A percentile compares a stretch with the other conserved stretches of the same genome.
phyloP scores from a whole-genome alignment of 2,888 invertebrate species.

The Monochamus alternatus region DNA sequence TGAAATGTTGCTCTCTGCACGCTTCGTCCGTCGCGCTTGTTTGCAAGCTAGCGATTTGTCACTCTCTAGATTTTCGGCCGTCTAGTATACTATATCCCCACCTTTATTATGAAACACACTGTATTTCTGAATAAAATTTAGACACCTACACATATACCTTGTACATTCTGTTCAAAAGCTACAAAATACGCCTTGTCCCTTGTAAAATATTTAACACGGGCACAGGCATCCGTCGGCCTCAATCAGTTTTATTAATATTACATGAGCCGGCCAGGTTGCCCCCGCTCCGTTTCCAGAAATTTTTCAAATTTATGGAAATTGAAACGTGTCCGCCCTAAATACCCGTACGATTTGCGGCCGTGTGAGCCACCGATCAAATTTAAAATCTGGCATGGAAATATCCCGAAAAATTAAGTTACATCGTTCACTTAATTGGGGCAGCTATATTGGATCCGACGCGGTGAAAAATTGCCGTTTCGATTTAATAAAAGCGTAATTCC shows the following conservation, averaged over 20 bases:
- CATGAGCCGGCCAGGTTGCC: slow-evolving; percentile 1
- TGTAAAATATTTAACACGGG: too few relatives aligned
- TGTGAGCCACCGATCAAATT: slow-evolving; percentile 28
- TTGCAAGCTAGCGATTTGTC: too few relatives aligned
- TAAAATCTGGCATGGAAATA: slow-evolving; percentile 34
- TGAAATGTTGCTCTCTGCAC: too few relatives aligned
- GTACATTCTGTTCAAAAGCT: too few relatives aligned
- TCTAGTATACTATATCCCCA: too few relatives aligned
- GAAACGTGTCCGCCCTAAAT: slow-evolving; percentile 19
- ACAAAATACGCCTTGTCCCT: too few relatives aligned
- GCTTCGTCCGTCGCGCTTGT: too few relatives aligned
- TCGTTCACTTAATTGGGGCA: slow-evolving; percentile 28
- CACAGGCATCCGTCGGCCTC: background rate
- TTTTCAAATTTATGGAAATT: slow-evolving; percentile 37
- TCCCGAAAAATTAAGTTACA: slow-evolving; percentile 42
- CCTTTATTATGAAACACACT: too few relatives aligned
- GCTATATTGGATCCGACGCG: slow-evolving; percentile 25
- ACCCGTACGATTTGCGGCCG: slow-evolving; percentile 12
- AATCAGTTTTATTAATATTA: slow-evolving; percentile 8
- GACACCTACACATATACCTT: too few relatives aligned
- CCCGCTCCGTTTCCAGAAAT: background rate
- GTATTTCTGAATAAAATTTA: too few relatives aligned
- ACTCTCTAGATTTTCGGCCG: too few relatives aligned
- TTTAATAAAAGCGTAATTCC: slow-evolving; percentile 19
- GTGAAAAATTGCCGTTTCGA: slow-evolving; percentile 25